phyloP scores from a whole-genome alignment of 2,113 vertebrate genomes.

The Philantomba maxwellii region DNA sequence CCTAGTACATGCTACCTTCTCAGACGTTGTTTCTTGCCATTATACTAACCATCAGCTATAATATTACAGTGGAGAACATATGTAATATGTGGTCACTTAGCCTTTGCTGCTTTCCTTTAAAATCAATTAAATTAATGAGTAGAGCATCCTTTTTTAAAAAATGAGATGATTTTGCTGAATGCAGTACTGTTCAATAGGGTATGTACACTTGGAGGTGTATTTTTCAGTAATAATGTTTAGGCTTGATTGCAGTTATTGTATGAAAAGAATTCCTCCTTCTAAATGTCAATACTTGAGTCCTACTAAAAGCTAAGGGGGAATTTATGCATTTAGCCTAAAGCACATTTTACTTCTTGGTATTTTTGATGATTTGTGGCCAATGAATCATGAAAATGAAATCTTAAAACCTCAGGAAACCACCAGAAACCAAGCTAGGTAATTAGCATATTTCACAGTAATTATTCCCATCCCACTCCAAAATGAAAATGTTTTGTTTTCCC shows the following conservation, averaged over 20 bases:
- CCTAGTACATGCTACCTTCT: not conserved
- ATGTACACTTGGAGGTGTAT: not conserved
- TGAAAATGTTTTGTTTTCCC: constrained; percentile 28
- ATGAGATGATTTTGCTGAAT: not conserved
- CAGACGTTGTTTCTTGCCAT: not conserved
- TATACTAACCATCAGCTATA: not conserved
- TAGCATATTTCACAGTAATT: constrained; percentile 48
- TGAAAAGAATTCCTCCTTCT: not conserved
- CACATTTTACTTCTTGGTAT: constrained; percentile 19
- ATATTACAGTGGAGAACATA: not conserved
- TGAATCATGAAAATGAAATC: constrained; percentile 52
- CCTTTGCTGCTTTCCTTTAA: not conserved
- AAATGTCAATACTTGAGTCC: not conserved
- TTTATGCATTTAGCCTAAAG: not conserved
- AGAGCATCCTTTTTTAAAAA: not conserved
- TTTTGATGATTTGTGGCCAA: constrained; percentile 48
- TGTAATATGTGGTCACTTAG: not conserved
- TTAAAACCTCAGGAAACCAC: constrained; percentile 22
- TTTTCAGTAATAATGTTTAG: not conserved
- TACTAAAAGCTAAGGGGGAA: not conserved
- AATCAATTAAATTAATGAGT: not conserved
- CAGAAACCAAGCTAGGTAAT: constrained; percentile 21
- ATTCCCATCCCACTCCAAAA: not conserved
- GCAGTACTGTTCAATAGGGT: not conserved
- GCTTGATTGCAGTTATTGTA: not conserved